Base-by-base conservation (phyloP, 2,113 vertebrate genomes). In the Phyllopteryx taeniolatus region DNA sequence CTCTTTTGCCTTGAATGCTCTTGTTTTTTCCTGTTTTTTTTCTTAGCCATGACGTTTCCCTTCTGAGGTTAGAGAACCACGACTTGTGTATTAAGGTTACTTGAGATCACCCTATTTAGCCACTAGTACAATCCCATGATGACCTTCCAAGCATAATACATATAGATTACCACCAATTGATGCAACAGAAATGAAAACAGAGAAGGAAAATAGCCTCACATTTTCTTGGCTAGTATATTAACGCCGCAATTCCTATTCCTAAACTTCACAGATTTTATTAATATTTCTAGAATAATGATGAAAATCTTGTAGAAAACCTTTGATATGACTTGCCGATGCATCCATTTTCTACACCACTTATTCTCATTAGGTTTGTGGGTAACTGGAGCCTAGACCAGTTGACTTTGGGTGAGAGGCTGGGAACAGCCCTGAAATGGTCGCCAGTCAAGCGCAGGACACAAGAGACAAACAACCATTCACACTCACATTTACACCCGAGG, bases 21-120 rank as follows among this genome's bases (percentile, higher is more conserved):
- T 73, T 54, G 7, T 42, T 71, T 68, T 51, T 31, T n/a, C 44
- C 27, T 27, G 27, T 15, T 10, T 70, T 56, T 61, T 31, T 31
- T 67, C 53, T 60, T 33, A 7, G 70, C 68, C 19, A 57, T 42
- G 65, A 19, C 33, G 46, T n/a, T 73, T 62, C 66, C 10, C 74
- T 11, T 75, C 85, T 88, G 86, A 65, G 33, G 73, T 90, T 85
- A 78, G 85, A 81, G 20, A 70, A 43, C 68, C 67, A 67, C 68
- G n/a, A 27, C 27, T 27, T 71, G 14, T 67, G 68, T 0, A 4
- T 60, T 65, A n/a, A 8, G 53, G 19, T 54, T 72, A 19, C 49
- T 49, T 9, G 46, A n/a, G 51, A 20, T 79, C 9, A 75, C 22
- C 65, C 19, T 20, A 62, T 39, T 61, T 8, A 68, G 20, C 53